A percentile compares a stretch with the other conserved stretches of the same genome.
Evolutionary conservation across 2,888 invertebrate species (phyloP).

Genomic region (Tiliacea aurago): DNA sequence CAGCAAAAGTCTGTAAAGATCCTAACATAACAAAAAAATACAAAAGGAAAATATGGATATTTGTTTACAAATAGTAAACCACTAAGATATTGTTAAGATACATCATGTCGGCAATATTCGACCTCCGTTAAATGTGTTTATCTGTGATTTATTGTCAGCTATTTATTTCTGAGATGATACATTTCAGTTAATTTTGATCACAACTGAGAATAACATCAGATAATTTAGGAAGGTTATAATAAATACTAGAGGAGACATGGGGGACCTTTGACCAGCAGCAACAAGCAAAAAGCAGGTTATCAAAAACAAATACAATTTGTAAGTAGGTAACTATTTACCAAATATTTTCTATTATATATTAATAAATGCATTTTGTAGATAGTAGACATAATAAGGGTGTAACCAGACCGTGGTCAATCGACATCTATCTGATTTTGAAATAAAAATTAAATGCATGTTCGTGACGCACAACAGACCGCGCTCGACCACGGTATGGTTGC

Average conservation of each 20-base stretch:
- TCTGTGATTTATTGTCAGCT: constrained; percentile 55
- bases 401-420: background rate
- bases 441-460: background rate
- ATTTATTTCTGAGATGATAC: constrained; percentile 55
- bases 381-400: background rate
- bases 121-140: constrained; percentile 53
- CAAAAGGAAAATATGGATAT: constrained; percentile 41
- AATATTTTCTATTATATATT: background rate
- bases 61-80: constrained; percentile 64
- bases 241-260: too few relatives aligned
- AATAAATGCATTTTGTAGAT: background rate
- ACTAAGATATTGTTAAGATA: constrained; percentile 58
- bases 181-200: constrained; percentile 57
- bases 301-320: too few relatives aligned
- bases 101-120: constrained; percentile 55
- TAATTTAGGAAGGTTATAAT: background rate
- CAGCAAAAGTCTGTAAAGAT: constrained; percentile 1
- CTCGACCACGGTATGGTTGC: background rate
- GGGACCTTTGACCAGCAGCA: too few relatives aligned
- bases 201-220: constrained; percentile 27
- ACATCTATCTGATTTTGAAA: background rate
- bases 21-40: background rate
- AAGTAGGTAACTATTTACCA: background rate
- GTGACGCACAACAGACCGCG: too few relatives aligned
- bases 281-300: too few relatives aligned